These are phyloP conservation scores for Sarcophaga subvicina DNA, from an alignment of 2,888 invertebrate species.

Conservation along the genomic window DNA sequence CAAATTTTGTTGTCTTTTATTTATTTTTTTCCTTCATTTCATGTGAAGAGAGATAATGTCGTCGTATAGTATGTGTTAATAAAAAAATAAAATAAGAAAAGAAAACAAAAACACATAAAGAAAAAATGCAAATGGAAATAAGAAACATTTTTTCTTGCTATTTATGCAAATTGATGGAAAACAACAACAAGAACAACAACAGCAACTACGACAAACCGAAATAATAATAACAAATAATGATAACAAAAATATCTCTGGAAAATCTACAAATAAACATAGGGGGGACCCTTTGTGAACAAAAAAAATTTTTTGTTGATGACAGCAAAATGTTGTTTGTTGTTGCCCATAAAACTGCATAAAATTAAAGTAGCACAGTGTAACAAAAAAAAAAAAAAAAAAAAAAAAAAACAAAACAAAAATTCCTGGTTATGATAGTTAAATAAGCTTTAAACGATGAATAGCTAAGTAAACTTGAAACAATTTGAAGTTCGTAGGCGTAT, in stretches of 20 bases:
- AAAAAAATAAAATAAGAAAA: neutral
- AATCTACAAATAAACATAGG: too few relatives aligned
- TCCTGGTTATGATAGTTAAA: too few relatives aligned
- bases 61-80: neutral
- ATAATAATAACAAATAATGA: constrained; percentile 11
- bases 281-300: neutral
- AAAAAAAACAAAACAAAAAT: too few relatives aligned
- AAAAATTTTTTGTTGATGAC: constrained; percentile 21
- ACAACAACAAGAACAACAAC: neutral
- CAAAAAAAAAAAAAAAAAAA: too few relatives aligned
- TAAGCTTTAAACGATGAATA: too few relatives aligned
- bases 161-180: constrained; percentile 60
- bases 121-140: constrained; percentile 11
- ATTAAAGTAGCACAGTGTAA: constrained; percentile 12
- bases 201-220: neutral
- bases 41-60: neutral
- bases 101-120: neutral
- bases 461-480: too few relatives aligned
- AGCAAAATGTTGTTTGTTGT: too few relatives aligned
- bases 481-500: too few relatives aligned
- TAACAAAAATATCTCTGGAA: neutral
- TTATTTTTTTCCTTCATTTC: neutral
- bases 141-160: constrained; percentile 51
- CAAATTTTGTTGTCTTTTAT: neutral
- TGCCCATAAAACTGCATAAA: constrained; percentile 38